These are phyloP conservation scores for Nomia melanderi DNA, from an alignment of 1,140 invertebrate species.

Conservation along the genomic window DNA sequence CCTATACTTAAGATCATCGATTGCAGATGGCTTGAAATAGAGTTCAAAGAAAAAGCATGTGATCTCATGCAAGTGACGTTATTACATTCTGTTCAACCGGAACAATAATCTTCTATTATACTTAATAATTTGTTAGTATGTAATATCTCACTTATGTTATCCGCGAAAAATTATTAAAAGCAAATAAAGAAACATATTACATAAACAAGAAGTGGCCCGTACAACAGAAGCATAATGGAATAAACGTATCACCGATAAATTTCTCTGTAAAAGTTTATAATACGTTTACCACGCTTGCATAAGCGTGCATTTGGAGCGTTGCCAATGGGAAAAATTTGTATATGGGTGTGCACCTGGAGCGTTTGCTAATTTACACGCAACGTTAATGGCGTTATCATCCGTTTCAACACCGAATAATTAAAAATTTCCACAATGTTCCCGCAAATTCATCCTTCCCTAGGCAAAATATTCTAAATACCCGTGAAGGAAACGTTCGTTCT, in stretches of 20 bases:
- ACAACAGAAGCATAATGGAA: background rate
- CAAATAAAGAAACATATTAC: background rate
- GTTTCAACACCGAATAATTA: conserved; percentile 16
- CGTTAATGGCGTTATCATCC: conserved; percentile 24
- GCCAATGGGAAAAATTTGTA: conserved; percentile 29
- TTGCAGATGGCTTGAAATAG: background rate
- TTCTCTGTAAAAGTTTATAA: conserved; percentile 1
- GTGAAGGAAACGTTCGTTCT: too few relatives aligned
- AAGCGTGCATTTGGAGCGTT: conserved; percentile 11
- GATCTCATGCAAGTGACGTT: too few relatives aligned
- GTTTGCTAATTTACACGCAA: conserved; percentile 24
- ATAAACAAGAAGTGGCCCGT: background rate
- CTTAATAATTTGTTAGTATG: too few relatives aligned
- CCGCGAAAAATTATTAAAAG: background rate
- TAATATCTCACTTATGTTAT: too few relatives aligned
- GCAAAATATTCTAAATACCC: too few relatives aligned
- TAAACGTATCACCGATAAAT: conserved; percentile 10
- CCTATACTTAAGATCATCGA: conserved; percentile 3
- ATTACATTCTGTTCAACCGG: too few relatives aligned
- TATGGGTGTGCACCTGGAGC: background rate
- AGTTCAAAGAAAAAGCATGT: too few relatives aligned
- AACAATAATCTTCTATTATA: too few relatives aligned
- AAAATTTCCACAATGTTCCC: background rate
- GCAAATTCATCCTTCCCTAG: background rate
- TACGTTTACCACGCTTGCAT: background rate